A percentile compares a stretch with the other conserved stretches of the same genome.
Conservation (phyloP, 2,113 vertebrate species). For the Periophthalmus modestus region DNA sequence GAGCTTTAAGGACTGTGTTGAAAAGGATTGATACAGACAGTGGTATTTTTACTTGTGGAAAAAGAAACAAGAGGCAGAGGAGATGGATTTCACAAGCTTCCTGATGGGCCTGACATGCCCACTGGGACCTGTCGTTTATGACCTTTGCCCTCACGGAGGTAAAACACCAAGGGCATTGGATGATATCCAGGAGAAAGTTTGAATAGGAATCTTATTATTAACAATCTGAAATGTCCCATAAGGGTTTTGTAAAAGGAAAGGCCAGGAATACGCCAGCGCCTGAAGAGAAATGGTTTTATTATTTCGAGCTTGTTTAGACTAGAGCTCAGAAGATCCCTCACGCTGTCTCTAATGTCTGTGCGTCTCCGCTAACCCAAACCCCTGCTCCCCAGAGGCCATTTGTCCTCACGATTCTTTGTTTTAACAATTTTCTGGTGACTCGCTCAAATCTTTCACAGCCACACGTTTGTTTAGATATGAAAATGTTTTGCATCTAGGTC, state of each 20-base stretch:
- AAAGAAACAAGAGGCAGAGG: slow-evolving; percentile 22
- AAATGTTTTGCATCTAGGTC: slow-evolving; percentile 16
- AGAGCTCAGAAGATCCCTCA: slow-evolving; percentile 33
- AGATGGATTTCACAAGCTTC: slow-evolving; percentile 66
- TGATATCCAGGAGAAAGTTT: background rate
- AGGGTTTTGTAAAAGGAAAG: background rate
- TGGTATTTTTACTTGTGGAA: slow-evolving; percentile 47
- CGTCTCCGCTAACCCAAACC: slow-evolving; percentile 23
- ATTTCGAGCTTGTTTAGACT: slow-evolving; percentile 52
- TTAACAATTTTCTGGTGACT: background rate
- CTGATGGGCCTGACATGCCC: slow-evolving; percentile 60
- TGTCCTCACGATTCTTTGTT: slow-evolving; percentile 7
- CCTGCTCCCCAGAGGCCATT: slow-evolving; percentile 5
- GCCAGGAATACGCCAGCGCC: slow-evolving; percentile 49
- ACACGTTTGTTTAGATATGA: slow-evolving; percentile 24
- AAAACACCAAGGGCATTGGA: slow-evolving; percentile 27
- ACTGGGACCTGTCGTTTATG: slow-evolving; percentile 57
- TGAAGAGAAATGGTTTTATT: slow-evolving; percentile 40
- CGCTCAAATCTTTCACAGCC: slow-evolving; percentile 11
- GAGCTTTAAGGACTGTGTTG: slow-evolving; percentile 12
- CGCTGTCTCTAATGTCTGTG: slow-evolving; percentile 32
- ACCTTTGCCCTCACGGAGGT: slow-evolving; percentile 51
- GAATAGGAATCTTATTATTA: background rate
- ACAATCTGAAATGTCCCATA: slow-evolving; percentile 17
- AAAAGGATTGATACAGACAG: slow-evolving; percentile 25